Evolutionary conservation across 1,140 invertebrate genomes (phyloP), one percentile per base, ranked within the genome.

Genomic region (Probaryconus sp.): DNA sequence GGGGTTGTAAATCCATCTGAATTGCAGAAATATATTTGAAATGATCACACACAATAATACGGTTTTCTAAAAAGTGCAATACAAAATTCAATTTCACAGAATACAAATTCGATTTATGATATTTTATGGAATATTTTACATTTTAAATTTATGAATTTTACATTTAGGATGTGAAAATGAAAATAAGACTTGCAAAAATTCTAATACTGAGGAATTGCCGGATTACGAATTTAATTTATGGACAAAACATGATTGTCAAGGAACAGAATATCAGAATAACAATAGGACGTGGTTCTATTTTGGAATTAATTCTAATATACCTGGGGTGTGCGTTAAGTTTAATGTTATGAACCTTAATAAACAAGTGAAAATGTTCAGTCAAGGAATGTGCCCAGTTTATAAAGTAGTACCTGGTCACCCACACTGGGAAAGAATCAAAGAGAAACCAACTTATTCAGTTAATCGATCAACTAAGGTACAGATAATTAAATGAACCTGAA

Each of bases 241-340:
- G 96, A 97, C 96, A 1, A 92, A 92, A 71, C 94, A 94, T 1
- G 96, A 97, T 84, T 96, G 95, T 89, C 91, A 90, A 64, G 95
- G 94, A 18, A 96, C 95, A 6, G 92, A 94, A 79, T 97, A 92
- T 90, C 94, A 97, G 86, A 97, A 97, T 89, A 92, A 92, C 13
- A 97, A 97, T 81, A 90, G 95, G 65, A 96, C 96, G 1, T 98
- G 96, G 96, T 98, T 98, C 88, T 93, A 96, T 82, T 98, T 98
- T 90, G 94, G 94, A n/a, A 87, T 98, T 21, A 90, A 90, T 85
- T 89, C 88, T 1, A 79, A 79, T 67, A 74, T 82, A 68, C 87
- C 90, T 9, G 89, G 88, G 53, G 82, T 87, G 14, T 77, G 90
- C 70, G 91, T 97, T 24, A 93, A 93, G 84, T 89, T 97, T 48